These are phyloP conservation scores for Oeneis ivallda DNA, from an alignment of 2,888 invertebrate species.

Conservation along the genomic window DNA sequence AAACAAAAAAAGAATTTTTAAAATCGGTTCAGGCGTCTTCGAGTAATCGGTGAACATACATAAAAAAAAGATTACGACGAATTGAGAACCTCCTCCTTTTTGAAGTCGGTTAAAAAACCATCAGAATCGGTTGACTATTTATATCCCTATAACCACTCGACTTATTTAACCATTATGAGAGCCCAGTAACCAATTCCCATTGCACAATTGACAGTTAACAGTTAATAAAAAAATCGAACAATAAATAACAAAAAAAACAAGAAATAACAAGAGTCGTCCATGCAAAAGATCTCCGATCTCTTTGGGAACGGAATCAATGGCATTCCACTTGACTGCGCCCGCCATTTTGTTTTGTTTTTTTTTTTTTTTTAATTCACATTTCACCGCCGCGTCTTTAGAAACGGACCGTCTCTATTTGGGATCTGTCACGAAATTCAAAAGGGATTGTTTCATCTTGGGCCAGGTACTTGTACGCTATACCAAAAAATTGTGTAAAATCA, in stretches of 20 bases:
- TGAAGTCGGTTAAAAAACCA: too few relatives aligned
- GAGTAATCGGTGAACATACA: too few relatives aligned
- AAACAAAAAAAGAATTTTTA: too few relatives aligned
- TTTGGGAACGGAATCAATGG: slow-evolving; percentile 63
- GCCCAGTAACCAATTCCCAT: background rate
- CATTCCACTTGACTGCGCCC: slow-evolving; percentile 63
- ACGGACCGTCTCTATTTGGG: slow-evolving; percentile 43
- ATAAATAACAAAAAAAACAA: slow-evolving; percentile 10
- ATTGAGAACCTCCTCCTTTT: too few relatives aligned
- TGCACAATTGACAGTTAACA: background rate
- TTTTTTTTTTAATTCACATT: slow-evolving; percentile 39
- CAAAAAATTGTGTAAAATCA: too few relatives aligned
- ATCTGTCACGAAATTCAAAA: slow-evolving; percentile 30
- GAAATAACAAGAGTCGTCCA: slow-evolving; percentile 46
- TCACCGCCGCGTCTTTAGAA: slow-evolving; percentile 49
- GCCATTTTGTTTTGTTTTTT: slow-evolving; percentile 59
- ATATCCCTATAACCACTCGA: too few relatives aligned
- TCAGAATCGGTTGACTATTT: too few relatives aligned
- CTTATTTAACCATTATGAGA: background rate
- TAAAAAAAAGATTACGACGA: too few relatives aligned
- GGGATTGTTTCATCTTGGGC: too few relatives aligned
- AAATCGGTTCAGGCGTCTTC: too few relatives aligned
- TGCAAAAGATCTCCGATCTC: slow-evolving; percentile 55
- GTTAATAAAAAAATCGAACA: slow-evolving; percentile 24
- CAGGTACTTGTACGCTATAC: too few relatives aligned